phyloP scores from a whole-genome alignment of 1,140 invertebrate genomes.

The Pogonomyrmex barbatus region DNA sequence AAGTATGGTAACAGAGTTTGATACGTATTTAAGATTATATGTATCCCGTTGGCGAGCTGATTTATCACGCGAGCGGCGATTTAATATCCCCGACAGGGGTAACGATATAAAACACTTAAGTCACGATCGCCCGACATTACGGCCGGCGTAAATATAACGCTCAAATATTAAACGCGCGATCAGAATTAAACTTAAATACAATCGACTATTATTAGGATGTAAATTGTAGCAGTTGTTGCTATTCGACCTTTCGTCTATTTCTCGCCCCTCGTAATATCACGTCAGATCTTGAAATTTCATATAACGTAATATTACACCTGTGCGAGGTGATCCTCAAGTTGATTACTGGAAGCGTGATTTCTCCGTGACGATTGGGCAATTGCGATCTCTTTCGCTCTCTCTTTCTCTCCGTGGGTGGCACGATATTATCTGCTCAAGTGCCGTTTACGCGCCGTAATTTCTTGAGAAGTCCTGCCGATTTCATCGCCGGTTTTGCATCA shows the following conservation, averaged over 20 bases:
- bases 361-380: constrained; percentile 8
- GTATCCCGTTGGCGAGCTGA: constrained; percentile 51
- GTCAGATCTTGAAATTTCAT: not conserved
- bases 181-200: constrained; percentile 7
- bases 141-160: not conserved
- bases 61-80: constrained; percentile 51
- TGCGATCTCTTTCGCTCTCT: constrained; percentile 3
- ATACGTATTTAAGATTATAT: constrained; percentile 59
- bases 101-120: constrained; percentile 55
- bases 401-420: not conserved
- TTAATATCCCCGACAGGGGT: constrained; percentile 44
- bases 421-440: constrained; percentile 8
- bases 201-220: constrained; percentile 6
- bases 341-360: not conserved
- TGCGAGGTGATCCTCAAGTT: not conserved
- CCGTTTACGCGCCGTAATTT: constrained; percentile 43
- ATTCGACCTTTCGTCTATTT: no score
- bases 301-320: not conserved
- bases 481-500: constrained; percentile 33
- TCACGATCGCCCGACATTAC: constrained; percentile 41
- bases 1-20: constrained; percentile 46
- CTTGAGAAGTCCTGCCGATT: constrained; percentile 37
- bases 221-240: not conserved
- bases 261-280: no score
- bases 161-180: not conserved